Evolutionary conservation across 1,140 invertebrate species (phyloP).

Genomic region (Himalopsyche phryganea): DNA sequence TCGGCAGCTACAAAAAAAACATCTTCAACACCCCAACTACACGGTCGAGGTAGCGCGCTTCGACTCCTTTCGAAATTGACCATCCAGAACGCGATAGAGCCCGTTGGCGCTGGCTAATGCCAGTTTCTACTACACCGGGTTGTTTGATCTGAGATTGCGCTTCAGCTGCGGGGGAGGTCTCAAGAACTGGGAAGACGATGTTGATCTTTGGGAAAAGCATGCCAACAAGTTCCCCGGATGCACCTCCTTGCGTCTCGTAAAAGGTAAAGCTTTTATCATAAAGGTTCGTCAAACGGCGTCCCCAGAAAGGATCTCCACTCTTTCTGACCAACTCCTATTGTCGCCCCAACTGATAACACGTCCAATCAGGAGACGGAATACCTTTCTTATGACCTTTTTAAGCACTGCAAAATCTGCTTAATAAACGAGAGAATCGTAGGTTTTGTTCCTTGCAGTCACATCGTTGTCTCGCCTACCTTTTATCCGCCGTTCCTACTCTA

Average conservation of each 20-base stretch:
- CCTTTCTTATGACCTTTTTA: constrained; percentile 36
- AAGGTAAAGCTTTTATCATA: constrained; percentile 66
- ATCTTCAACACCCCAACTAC: constrained; percentile 55
- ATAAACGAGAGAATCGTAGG: constrained; percentile 77
- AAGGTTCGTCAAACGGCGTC: constrained; percentile 31
- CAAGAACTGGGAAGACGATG: constrained; percentile 81
- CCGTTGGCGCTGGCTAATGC: constrained; percentile 76
- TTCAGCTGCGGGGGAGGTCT: constrained; percentile 83
- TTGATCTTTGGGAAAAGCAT: constrained; percentile 86
- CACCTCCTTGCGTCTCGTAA: constrained; percentile 67
- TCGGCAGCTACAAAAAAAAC: constrained; percentile 44
- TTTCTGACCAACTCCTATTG: neutral
- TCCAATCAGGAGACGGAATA: constrained; percentile 3
- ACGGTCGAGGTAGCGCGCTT: constrained; percentile 64
- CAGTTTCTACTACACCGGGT: constrained; percentile 88
- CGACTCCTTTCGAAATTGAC: constrained; percentile 71
- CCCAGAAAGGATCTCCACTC: neutral
- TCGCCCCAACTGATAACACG: neutral
- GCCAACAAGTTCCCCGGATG: constrained; percentile 81
- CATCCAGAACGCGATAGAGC: constrained; percentile 68
- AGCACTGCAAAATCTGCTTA: constrained; percentile 63
- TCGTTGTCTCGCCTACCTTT: constrained; percentile 61
- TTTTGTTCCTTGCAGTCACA: constrained; percentile 82
- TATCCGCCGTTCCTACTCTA: too few species aligned
- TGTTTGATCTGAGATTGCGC: constrained; percentile 78